Conservation (phyloP, 2,888 invertebrate genomes). For the Stenodema calcarata region DNA sequence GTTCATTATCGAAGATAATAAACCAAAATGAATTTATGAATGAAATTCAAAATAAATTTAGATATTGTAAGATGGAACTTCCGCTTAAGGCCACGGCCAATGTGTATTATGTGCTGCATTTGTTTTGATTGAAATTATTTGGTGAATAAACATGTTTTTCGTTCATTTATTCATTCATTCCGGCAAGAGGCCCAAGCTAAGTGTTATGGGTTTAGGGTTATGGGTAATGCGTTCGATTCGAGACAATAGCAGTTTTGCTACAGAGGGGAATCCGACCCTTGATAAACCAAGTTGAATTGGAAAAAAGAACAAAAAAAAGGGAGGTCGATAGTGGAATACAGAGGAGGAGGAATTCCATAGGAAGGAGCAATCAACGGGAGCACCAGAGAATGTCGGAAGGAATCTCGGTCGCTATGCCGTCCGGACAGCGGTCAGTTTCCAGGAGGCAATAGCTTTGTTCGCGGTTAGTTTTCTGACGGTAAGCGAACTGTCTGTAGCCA, state of each 20-base stretch:
- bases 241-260: not conserved
- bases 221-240: not conserved
- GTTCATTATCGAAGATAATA: no score
- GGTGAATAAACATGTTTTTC: no score
- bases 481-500: no score
- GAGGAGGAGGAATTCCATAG: not conserved
- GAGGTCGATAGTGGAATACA: not conserved
- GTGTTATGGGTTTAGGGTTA: not conserved
- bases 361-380: not conserved
- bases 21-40: no score
- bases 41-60: no score
- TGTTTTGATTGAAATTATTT: no score
- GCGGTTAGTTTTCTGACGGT: no score
- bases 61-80: no score
- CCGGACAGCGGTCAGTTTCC: not conserved
- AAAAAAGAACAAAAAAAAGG: not conserved
- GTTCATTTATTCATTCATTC: no score
- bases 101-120: no score
- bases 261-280: not conserved
- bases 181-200: not conserved
- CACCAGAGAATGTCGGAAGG: not conserved
- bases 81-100: no score
- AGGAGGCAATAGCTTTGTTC: not conserved
- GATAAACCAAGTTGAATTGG: not conserved
- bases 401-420: not conserved